Conservation (phyloP, 2,797 vertebrate species). For the Chaunax sp. region DNA sequence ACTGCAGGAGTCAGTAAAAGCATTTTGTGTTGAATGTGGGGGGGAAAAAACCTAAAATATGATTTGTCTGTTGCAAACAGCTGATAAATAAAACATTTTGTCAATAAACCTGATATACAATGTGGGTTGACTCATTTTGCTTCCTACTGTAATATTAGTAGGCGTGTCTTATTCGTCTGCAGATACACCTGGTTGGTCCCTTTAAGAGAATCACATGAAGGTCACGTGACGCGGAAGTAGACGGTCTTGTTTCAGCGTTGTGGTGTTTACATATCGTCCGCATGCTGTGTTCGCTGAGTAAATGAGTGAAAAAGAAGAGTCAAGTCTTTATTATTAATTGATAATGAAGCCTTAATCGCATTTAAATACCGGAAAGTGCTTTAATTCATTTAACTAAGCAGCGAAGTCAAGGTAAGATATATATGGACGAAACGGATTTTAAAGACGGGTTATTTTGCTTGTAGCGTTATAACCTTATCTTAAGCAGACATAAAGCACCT, state of each 20-base stretch:
- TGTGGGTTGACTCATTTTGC: too few species aligned
- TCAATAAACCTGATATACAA: too few species aligned
- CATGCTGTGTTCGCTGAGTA: conserved; percentile 24
- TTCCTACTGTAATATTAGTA: too few species aligned
- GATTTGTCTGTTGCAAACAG: too few species aligned
- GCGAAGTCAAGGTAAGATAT: conserved; percentile 30
- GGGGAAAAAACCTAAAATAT: too few species aligned
- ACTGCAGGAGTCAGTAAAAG: too few species aligned
- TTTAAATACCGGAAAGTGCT: not conserved
- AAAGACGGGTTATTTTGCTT: not conserved
- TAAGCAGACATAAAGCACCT: conserved; percentile 5
- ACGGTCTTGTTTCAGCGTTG: conserved; percentile 45
- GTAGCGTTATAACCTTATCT: not conserved
- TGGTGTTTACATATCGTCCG: conserved; percentile 68
- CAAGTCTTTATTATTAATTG: not conserved
- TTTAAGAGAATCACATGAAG: conserved; percentile 70
- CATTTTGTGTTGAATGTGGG: too few species aligned
- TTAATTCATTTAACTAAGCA: not conserved
- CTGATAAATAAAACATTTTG: too few species aligned
- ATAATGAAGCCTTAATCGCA: not conserved
- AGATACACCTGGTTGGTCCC: conserved; percentile 5
- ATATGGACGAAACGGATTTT: conserved; percentile 7
- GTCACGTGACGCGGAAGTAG: conserved; percentile 68
- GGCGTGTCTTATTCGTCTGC: too few species aligned
- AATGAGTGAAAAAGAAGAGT: conserved; percentile 8